phyloP scores from a whole-genome alignment of 2,888 invertebrate genomes.

The Hipparchia sbordonii region DNA sequence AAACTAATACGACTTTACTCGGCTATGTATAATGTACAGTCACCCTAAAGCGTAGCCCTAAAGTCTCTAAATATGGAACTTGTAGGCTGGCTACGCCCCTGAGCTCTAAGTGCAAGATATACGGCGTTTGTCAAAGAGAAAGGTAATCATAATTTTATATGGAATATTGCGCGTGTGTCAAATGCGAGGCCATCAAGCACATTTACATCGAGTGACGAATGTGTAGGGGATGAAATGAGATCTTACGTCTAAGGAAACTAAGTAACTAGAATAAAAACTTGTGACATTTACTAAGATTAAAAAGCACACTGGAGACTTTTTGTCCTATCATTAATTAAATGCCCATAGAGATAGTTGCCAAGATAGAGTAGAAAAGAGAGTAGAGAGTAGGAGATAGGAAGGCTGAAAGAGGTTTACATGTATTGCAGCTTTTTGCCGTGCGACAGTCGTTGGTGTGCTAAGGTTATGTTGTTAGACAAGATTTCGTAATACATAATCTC shows the following conservation, averaged over 20 bases:
- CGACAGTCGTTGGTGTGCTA: background rate
- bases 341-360: no score
- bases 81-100: background rate
- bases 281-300: no score
- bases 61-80: no score
- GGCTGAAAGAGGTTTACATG: background rate
- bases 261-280: no score
- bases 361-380: no score
- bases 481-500: slow-evolving; percentile 25
- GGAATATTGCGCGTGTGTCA: slow-evolving; percentile 44
- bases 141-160: slow-evolving; percentile 74
- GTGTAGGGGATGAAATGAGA: slow-evolving; percentile 52
- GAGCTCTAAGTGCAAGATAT: slow-evolving; percentile 61
- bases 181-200: slow-evolving; percentile 20
- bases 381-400: no score
- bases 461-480: slow-evolving; percentile 20
- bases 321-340: background rate
- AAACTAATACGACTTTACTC: no score
- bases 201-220: slow-evolving; percentile 41
- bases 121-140: slow-evolving; percentile 68
- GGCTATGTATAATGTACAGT: no score
- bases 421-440: background rate
- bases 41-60: background rate
- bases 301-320: background rate
- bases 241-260: slow-evolving; percentile 41